Percentiles rank a stretch among this genome's conserved stretches.
phyloP scores from a whole-genome alignment of 2,797 vertebrate species.

The Centroberyx gerrardi region DNA sequence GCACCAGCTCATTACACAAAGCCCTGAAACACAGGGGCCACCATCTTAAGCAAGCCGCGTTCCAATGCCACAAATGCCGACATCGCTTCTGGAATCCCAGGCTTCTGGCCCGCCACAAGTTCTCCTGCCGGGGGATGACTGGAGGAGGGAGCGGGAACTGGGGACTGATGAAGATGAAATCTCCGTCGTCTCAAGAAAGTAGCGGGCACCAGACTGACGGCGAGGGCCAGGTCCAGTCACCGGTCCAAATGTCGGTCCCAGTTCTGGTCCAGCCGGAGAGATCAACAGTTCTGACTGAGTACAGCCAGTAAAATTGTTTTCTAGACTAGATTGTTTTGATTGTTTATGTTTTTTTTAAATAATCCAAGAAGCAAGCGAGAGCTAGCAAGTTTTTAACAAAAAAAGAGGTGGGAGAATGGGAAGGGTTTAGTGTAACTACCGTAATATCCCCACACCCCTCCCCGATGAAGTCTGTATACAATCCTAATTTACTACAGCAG shows the following conservation, averaged over 20 bases:
- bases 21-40: slow-evolving; percentile 84
- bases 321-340: slow-evolving; percentile 77
- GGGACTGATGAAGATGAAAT: slow-evolving; percentile 67
- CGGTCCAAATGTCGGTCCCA: slow-evolving; percentile 57
- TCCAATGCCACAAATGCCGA: slow-evolving; percentile 84
- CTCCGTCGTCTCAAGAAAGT: slow-evolving; percentile 25
- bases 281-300: slow-evolving; percentile 82
- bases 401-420: slow-evolving; percentile 6
- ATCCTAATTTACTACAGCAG: slow-evolving; percentile 35
- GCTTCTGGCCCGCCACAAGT: slow-evolving; percentile 83
- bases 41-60: slow-evolving; percentile 81
- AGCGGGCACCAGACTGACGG: slow-evolving; percentile 17
- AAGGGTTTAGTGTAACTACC: slow-evolving; percentile 58
- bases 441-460: slow-evolving; percentile 21
- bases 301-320: slow-evolving; percentile 81
- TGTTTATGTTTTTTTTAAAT: slow-evolving; percentile 77
- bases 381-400: slow-evolving; percentile 75
- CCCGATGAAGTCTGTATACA: slow-evolving; percentile 28
- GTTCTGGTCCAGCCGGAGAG: slow-evolving; percentile 77
- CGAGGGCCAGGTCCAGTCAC: slow-evolving; percentile 43
- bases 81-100: slow-evolving; percentile 84
- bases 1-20: slow-evolving; percentile 74
- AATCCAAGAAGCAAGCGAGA: slow-evolving; percentile 65
- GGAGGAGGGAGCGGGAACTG: slow-evolving; percentile 50
- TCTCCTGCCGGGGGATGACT: slow-evolving; percentile 77